phyloP scores from a whole-genome alignment of 2,797 vertebrate genomes.

The Myotis daubentonii region DNA sequence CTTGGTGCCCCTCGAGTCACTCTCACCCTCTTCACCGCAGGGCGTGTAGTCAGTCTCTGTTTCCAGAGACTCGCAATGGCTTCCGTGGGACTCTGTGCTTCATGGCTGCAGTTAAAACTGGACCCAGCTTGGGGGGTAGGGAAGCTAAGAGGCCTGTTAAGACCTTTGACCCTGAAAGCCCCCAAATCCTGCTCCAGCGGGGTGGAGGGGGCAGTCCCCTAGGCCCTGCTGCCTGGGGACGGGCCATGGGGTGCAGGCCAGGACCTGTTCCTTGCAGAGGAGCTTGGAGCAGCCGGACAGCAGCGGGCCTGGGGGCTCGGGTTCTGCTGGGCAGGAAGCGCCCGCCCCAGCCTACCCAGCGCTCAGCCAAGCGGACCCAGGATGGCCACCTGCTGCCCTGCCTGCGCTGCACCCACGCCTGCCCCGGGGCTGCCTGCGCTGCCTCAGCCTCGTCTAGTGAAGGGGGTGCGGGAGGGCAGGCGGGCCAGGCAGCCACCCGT shows the following conservation, averaged over 20 bases:
- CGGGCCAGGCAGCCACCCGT: conserved; percentile 87
- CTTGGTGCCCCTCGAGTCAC: neutral
- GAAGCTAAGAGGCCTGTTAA: neutral
- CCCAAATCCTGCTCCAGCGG: neutral
- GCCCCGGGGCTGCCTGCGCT: conserved; percentile 87
- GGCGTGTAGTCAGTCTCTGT: neutral
- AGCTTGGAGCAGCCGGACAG: neutral
- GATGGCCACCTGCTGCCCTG: neutral
- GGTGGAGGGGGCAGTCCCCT: neutral
- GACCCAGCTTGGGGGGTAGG: neutral
- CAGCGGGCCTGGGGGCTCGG: neutral
- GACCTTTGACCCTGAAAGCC: neutral
- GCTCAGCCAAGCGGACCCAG: neutral
- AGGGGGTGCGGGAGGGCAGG: conserved; percentile 89
- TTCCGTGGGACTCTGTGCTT: conserved; percentile 43
- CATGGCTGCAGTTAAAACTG: conserved; percentile 55
- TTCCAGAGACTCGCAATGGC: neutral
- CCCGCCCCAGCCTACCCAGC: fast-evolving
- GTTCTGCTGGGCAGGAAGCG: neutral
- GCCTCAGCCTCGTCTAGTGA: conserved; percentile 87
- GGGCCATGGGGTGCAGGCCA: neutral
- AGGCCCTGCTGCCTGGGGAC: neutral
- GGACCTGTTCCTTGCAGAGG: neutral
- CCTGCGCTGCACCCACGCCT: conserved; percentile 81
- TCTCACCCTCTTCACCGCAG: neutral